phyloP scores from a whole-genome alignment of 2,888 invertebrate genomes.

The Chrysomela aeneicollis region DNA sequence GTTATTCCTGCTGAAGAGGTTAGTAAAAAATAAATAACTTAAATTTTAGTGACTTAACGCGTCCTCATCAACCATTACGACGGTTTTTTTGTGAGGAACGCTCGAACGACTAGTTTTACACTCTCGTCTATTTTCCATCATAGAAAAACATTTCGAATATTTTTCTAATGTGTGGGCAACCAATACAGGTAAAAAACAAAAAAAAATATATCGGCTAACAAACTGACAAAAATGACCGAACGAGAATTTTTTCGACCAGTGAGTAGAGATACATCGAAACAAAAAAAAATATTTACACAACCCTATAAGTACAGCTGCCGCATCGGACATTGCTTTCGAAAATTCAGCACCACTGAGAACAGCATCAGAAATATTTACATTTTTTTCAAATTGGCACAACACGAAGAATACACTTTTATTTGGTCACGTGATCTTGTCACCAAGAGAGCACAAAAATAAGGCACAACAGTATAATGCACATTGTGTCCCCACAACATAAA shows the following conservation, averaged over 20 bases:
- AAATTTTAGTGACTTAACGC: slow-evolving; percentile 48
- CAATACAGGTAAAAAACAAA: slow-evolving; percentile 41
- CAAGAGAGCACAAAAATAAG: slow-evolving; percentile 1
- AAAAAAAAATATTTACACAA: slow-evolving; percentile 12
- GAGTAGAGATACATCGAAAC: slow-evolving; percentile 16
- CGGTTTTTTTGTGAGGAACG: slow-evolving; percentile 14
- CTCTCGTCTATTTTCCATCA: slow-evolving; percentile 50
- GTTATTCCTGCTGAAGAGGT: slow-evolving; percentile 24
- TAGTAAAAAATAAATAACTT: slow-evolving; percentile 43
- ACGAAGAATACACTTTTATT: slow-evolving; percentile 5
- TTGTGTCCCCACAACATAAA: neutral
- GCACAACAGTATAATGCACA: slow-evolving; percentile 9
- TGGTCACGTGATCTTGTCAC: neutral
- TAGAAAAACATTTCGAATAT: slow-evolving; percentile 26
- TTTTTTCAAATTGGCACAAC: slow-evolving; percentile 13
- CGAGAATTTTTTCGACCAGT: neutral
- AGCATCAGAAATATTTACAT: slow-evolving; percentile 38
- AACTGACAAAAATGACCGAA: slow-evolving; percentile 33
- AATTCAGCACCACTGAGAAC: slow-evolving; percentile 46
- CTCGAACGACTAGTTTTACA: slow-evolving; percentile 50
- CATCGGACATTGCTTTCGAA: slow-evolving; percentile 31
- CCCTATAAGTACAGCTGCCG: slow-evolving; percentile 48
- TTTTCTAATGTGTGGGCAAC: slow-evolving; percentile 1
- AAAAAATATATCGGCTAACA: slow-evolving; percentile 58
- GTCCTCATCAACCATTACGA: slow-evolving; percentile 18